Evolutionary conservation across 1,140 invertebrate genomes (phyloP).

Genomic region (Pseudomyrmex concolor): DNA sequence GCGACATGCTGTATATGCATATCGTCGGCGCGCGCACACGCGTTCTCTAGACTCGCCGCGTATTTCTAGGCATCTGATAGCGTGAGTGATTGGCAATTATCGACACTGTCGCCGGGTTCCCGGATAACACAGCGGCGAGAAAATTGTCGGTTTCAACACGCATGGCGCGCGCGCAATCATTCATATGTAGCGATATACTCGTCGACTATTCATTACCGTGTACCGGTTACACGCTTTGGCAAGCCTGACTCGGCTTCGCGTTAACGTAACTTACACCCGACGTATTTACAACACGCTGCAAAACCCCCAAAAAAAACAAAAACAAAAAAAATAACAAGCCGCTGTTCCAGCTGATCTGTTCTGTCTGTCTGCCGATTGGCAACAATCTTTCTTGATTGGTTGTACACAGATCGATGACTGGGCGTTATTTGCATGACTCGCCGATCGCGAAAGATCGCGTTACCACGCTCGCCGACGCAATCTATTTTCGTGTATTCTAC

Average conservation of each 20-base stretch:
- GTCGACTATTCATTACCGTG: slow-evolving; percentile 65
- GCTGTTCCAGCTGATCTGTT: slow-evolving; percentile 41
- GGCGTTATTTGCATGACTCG: slow-evolving; percentile 3
- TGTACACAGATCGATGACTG: slow-evolving; percentile 12
- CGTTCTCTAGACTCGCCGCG: slow-evolving; percentile 27
- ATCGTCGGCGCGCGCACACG: not conserved
- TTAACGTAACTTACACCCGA: slow-evolving; percentile 64
- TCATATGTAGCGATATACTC: slow-evolving; percentile 54
- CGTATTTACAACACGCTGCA: slow-evolving; percentile 53
- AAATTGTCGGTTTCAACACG: slow-evolving; percentile 57
- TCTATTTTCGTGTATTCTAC: no score
- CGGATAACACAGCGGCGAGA: slow-evolving; percentile 46
- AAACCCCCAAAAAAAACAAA: no score
- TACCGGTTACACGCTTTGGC: slow-evolving; percentile 56
- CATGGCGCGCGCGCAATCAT: slow-evolving; percentile 28
- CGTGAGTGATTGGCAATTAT: slow-evolving; percentile 72
- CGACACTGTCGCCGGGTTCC: slow-evolving; percentile 60
- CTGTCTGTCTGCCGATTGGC: slow-evolving; percentile 32
- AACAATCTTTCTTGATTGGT: slow-evolving; percentile 57
- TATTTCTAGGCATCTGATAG: slow-evolving; percentile 64
- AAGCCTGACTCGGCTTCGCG: slow-evolving; percentile 13
- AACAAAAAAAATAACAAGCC: slow-evolving; percentile 40
- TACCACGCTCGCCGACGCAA: not conserved
- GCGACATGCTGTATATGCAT: slow-evolving; percentile 58
- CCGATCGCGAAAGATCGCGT: not conserved